phyloP scores from a whole-genome alignment of 2,888 invertebrate species.

The Pegoplata infirma region DNA sequence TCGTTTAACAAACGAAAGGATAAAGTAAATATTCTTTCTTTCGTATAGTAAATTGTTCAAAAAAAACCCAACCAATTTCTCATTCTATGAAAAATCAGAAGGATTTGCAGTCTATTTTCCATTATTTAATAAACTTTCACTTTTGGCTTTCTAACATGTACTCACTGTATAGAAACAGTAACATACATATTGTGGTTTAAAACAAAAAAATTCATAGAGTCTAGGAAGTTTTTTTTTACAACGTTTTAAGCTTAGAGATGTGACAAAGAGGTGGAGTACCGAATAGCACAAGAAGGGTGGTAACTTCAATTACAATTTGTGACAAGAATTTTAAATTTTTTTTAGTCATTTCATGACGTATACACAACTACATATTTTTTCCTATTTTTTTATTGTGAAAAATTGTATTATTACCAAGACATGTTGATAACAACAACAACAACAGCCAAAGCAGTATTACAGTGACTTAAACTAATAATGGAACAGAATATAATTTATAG shows the following conservation, averaged over 20 bases:
- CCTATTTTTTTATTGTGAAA: slow-evolving; percentile 41
- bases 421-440: no score
- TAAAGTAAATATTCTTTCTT: background rate
- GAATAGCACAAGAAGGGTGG: background rate
- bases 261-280: background rate
- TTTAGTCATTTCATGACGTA: slow-evolving; percentile 31
- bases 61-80: background rate
- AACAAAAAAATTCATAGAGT: background rate
- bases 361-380: slow-evolving; percentile 5
- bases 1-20: no score
- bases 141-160: slow-evolving; percentile 13
- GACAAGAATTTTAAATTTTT: slow-evolving; percentile 57
- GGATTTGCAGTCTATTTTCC: slow-evolving; percentile 34
- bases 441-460: no score
- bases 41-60: background rate
- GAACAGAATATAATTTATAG: no score
- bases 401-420: slow-evolving; percentile 50
- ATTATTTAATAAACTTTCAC: slow-evolving; percentile 33
- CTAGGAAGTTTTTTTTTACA: slow-evolving; percentile 7
- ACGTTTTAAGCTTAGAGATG: slow-evolving; percentile 1
- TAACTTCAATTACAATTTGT: slow-evolving; percentile 55
- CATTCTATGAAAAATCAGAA: slow-evolving; percentile 10
- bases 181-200: slow-evolving; percentile 9
- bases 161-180: slow-evolving; percentile 1
- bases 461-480: no score